Evolutionary conservation across 2,797 vertebrate species (phyloP).

Genomic region (Nothura maculosa): DNA sequence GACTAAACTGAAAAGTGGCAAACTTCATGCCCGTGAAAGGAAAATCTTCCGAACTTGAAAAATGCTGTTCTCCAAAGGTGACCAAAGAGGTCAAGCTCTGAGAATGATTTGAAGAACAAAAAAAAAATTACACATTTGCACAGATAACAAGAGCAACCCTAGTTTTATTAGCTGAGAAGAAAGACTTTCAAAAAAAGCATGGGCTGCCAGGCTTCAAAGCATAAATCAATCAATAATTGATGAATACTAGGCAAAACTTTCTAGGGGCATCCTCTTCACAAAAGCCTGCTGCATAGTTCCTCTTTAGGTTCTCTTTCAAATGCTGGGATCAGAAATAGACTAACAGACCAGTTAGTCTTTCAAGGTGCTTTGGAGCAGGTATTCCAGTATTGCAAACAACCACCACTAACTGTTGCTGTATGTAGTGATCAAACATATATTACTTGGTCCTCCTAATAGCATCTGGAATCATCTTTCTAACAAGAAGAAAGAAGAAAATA

Average conservation of each 20-base stretch:
- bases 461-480: not conserved
- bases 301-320: not conserved
- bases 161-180: not conserved
- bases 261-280: not conserved
- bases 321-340: not conserved
- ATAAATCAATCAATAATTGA: not conserved
- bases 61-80: not conserved
- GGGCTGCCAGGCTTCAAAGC: not conserved
- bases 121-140: not conserved
- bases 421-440: not conserved
- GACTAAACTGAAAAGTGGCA: not conserved
- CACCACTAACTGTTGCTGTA: not conserved
- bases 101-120: not conserved
- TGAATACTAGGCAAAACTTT: not conserved
- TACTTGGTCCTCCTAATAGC: not conserved
- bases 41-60: not conserved
- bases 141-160: not conserved
- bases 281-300: not conserved
- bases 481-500: accelerated
- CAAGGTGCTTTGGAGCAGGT: not conserved
- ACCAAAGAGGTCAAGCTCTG: not conserved
- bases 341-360: not conserved
- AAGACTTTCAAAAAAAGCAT: not conserved
- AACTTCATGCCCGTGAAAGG: not conserved
- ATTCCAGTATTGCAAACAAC: not conserved